Conservation (phyloP, 1,140 invertebrate genomes). For the Platyura marginata region DNA sequence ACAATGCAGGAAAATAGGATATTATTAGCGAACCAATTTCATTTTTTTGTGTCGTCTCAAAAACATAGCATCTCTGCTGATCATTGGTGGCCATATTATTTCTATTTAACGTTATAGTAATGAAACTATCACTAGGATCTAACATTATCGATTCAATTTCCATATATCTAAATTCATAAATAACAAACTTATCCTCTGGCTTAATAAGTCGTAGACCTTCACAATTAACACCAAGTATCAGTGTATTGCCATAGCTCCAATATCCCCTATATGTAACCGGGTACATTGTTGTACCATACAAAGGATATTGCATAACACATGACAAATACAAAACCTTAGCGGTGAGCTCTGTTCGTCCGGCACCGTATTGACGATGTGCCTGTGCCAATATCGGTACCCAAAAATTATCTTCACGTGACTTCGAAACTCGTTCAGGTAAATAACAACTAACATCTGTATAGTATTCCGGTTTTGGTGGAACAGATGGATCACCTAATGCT, state of each 20-base stretch:
- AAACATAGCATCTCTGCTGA: conserved; percentile 42
- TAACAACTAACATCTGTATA: conserved; percentile 67
- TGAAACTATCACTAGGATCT: conserved; percentile 80
- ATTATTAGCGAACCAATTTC: conserved; percentile 86
- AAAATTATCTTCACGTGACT: conserved; percentile 51
- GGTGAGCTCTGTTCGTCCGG: conserved; percentile 73
- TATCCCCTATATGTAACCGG: conserved; percentile 80
- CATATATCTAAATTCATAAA: conserved; percentile 73
- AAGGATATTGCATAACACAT: conserved; percentile 92
- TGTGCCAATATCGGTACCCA: conserved; percentile 76
- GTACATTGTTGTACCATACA: conserved; percentile 89
- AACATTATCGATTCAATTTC: conserved; percentile 82
- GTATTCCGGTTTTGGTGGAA: conserved; percentile 38
- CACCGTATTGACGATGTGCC: conserved; percentile 77
- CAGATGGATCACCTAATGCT: conserved; percentile 63
- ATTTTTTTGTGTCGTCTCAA: conserved; percentile 74
- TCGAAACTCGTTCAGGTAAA: conserved; percentile 56
- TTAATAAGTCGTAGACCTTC: conserved; percentile 80
- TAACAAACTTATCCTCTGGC: conserved; percentile 73
- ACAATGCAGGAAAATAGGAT: conserved; percentile 71
- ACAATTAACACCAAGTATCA: conserved; percentile 64
- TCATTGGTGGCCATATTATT: conserved; percentile 5
- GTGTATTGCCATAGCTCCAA: conserved; percentile 61
- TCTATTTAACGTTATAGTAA: conserved; percentile 56
- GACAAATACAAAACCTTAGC: conserved; percentile 88